These are phyloP conservation scores for Batillaria attramentaria DNA, from an alignment of 1,140 invertebrate genomes.

Conservation along the genomic window DNA sequence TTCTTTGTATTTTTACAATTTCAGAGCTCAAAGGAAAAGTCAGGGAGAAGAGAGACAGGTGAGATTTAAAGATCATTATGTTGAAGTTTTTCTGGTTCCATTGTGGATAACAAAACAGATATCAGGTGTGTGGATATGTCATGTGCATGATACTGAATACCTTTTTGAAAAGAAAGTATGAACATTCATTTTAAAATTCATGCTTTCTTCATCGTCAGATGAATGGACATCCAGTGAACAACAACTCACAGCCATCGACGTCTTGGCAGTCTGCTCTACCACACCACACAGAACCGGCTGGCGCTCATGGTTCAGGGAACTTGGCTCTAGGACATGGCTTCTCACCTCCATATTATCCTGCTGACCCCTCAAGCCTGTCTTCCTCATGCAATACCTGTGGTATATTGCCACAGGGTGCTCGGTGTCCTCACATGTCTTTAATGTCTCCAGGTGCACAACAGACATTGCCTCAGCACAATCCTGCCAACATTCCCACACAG, in stretches of 20 bases:
- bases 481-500: not conserved
- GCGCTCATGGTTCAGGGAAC: too few species aligned
- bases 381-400: too few species aligned
- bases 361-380: not conserved
- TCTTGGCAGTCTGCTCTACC: not conserved
- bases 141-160: not conserved
- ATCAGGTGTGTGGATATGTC: not conserved
- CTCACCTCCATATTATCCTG: not conserved
- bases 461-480: not conserved
- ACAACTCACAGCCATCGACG: not conserved
- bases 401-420: too few species aligned
- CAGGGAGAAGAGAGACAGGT: too few species aligned
- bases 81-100: too few species aligned
- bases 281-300: not conserved
- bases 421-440: too few species aligned
- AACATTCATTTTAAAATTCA: too few species aligned
- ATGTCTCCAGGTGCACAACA: not conserved
- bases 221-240: slow-evolving; percentile 1
- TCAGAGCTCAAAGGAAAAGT: too few species aligned
- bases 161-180: too few species aligned
- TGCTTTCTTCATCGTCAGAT: not conserved
- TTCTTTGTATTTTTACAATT: too few species aligned
- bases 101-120: not conserved
- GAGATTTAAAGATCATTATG: too few species aligned
- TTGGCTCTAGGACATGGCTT: too few species aligned